phyloP scores from a whole-genome alignment of 1,140 invertebrate genomes.

The Halictus rubicundus region DNA sequence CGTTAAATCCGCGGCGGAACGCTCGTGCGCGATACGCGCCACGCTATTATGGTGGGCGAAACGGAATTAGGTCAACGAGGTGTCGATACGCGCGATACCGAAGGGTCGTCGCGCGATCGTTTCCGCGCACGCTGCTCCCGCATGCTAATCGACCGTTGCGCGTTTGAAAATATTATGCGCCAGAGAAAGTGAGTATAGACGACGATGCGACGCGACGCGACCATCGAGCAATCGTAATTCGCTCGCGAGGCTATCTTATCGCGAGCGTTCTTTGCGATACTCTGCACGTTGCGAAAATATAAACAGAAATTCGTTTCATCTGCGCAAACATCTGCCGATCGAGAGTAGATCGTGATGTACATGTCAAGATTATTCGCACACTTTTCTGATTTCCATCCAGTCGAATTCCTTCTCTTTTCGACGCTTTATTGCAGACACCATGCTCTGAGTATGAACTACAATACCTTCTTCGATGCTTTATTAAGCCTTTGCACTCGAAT shows the following conservation, averaged over 20 bases:
- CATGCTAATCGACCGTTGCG: not conserved
- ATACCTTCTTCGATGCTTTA: too few species aligned
- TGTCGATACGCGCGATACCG: conserved; percentile 36
- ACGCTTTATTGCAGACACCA: too few species aligned
- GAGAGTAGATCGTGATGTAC: not conserved
- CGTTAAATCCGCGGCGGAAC: conserved; percentile 25
- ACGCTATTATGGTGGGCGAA: conserved; percentile 13
- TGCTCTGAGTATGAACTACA: too few species aligned
- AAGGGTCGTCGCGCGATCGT: conserved; percentile 43
- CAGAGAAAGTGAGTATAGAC: not conserved
- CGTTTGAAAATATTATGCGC: not conserved
- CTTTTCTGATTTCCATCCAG: not conserved
- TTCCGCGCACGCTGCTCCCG: not conserved
- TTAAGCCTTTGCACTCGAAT: too few species aligned
- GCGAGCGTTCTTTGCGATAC: not conserved
- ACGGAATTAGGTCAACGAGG: conserved; percentile 49
- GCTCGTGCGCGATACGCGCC: not conserved
- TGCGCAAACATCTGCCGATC: not conserved
- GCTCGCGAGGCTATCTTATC: conserved; percentile 34
- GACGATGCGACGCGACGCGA: too few species aligned
- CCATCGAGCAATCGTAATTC: conserved; percentile 19
- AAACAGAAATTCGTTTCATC: conserved; percentile 15
- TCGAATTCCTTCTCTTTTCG: not conserved
- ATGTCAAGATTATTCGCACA: not conserved
- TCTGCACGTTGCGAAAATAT: not conserved